Conservation (phyloP, 2,888 invertebrate genomes). For the Nomada fucata region DNA sequence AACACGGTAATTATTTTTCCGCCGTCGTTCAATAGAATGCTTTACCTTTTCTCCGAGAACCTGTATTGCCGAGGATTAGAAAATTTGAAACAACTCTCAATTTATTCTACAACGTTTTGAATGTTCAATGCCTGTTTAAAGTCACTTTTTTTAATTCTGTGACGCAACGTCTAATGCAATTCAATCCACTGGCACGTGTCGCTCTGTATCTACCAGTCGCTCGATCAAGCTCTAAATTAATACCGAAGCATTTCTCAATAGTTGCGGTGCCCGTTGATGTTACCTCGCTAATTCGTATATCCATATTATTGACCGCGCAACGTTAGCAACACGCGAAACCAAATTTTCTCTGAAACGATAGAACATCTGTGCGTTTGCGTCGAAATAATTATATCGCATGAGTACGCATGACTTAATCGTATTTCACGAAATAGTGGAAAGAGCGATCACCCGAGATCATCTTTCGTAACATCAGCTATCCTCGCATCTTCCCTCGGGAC, state of each 20-base stretch:
- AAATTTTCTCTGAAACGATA: constrained; percentile 13
- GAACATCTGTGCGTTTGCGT: neutral
- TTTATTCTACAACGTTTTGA: neutral
- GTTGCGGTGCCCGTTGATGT: constrained; percentile 16
- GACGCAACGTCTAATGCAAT: constrained; percentile 31
- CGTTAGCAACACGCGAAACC: constrained; percentile 17
- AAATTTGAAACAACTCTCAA: neutral
- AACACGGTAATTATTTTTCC: constrained; percentile 14
- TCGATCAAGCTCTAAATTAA: constrained; percentile 48
- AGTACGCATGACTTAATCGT: neutral
- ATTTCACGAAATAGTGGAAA: constrained; percentile 1
- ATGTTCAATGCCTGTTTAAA: neutral
- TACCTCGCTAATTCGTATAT: constrained; percentile 35
- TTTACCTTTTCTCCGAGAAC: neutral
- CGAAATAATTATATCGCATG: constrained; percentile 1
- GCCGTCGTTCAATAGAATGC: neutral
- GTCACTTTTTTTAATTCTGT: neutral
- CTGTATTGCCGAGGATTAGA: neutral
- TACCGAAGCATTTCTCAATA: constrained; percentile 30
- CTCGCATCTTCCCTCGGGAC: constrained; percentile 19
- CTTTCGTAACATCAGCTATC: constrained; percentile 14
- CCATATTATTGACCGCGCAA: constrained; percentile 18
- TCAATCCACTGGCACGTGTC: neutral
- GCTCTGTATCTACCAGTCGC: constrained; percentile 33
- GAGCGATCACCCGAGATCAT: constrained; percentile 21